Evolutionary conservation across 2,113 vertebrate species (phyloP), one percentile per base, ranked within the genome.

Genomic region (Penelope pileata): DNA sequence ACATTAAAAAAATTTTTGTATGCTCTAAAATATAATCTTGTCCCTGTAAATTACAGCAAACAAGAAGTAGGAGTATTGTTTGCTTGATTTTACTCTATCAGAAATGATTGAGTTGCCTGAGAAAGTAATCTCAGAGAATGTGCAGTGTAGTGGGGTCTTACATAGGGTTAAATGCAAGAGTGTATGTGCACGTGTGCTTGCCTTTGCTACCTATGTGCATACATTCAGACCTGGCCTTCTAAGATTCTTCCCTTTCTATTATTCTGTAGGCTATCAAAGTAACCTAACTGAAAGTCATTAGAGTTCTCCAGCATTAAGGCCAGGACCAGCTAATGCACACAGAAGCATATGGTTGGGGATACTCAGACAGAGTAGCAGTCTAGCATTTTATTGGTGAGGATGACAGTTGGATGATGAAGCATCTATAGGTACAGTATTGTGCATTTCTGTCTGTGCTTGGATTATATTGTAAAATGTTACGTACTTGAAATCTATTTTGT

Each of bases 401-500:
- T 79, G 42, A 53, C 34, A 62, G 78, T 86, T 96, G 94, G 94
- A 86, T 95, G 96, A 91, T 91, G 84, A 93, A 97, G 96, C 40
- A 87, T 93, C 91, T 84, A 22, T 98, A 98, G 97, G 98, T 98
- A 98, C 97, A 98, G 95, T 97, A 97, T 96, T 92, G 94, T 97
- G 95, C 97, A 95, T 98, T 98, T 98, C 96, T 98, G 96, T 98
- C 88, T 97, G 96, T 98, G 96, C 93, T 98, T 98, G 94, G 91
- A 97, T 94, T 97, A 95, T 97, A 94, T 68, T 97, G 97, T 98
- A 96, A 97, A 96, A 96, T 96, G 93, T 97, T 97, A 97, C 88
- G 97, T 98, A 98, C 96, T 97, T 98, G 96, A 96, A 96, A 96
- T 94, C 90, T 96, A 96, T 98, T 98, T 97, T 98, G 97, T 98